A percentile compares a stretch with the other conserved stretches of the same genome.
phyloP scores from a whole-genome alignment of 2,113 vertebrate species.

The Hymenochirus boettgeri region DNA sequence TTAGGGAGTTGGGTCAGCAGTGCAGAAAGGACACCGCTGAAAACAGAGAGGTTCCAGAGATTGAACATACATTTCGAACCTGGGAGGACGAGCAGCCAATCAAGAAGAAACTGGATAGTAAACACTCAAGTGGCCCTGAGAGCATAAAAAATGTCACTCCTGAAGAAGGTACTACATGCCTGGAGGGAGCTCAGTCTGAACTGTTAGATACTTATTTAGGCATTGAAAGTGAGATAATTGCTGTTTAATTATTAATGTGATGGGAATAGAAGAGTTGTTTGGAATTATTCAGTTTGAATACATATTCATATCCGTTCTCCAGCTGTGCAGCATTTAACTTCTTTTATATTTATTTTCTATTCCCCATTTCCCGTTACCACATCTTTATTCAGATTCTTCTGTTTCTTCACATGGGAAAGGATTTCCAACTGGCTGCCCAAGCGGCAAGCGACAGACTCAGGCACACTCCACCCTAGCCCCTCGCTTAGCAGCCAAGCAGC shows the following conservation, averaged over 20 bases:
- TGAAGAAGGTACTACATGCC: conserved; percentile 68
- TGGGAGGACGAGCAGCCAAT: conserved; percentile 73
- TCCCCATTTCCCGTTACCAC: conserved; percentile 11
- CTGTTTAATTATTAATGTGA: conserved; percentile 61
- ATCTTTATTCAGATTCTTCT: conserved; percentile 60
- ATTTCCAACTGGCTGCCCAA: conserved; percentile 69
- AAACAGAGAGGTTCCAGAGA: conserved; percentile 65
- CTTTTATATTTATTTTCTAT: conserved; percentile 51
- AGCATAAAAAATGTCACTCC: conserved; percentile 76
- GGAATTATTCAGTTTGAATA: conserved; percentile 18
- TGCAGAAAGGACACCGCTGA: conserved; percentile 76
- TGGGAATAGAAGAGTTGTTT: conserved; percentile 47
- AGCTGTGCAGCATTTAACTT: conserved; percentile 62
- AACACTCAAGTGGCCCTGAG: conserved; percentile 86
- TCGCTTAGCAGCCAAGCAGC: conserved; percentile 79
- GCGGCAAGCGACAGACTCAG: conserved; percentile 71
- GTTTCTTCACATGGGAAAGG: conserved; percentile 67
- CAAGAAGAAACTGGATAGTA: conserved; percentile 80
- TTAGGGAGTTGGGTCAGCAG: conserved; percentile 79
- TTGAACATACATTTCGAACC: conserved; percentile 69
- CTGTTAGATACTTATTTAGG: conserved; percentile 48
- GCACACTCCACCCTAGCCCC: conserved; percentile 70
- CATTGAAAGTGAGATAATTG: conserved; percentile 55
- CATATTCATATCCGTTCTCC: conserved; percentile 27
- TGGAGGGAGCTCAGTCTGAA: neutral